Base-by-base conservation (phyloP, 1,140 invertebrate species). In the Drosophila nannoptera region DNA sequence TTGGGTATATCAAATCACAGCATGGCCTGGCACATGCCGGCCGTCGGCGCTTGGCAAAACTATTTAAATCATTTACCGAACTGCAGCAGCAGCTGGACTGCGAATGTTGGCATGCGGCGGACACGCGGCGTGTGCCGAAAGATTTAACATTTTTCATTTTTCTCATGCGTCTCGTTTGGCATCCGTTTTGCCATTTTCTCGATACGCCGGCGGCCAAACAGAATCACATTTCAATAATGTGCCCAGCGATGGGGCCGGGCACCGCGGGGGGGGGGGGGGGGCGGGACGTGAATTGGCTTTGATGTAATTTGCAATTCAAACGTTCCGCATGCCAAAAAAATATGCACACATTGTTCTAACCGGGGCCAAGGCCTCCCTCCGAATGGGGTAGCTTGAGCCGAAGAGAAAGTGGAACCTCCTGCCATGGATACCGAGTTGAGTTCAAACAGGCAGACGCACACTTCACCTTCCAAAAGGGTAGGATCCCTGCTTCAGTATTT, bases 61-160 rank as follows among this genome's bases (percentile, higher is more conserved):
- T 83, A 83, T 83, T 83, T 80, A 83, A 83, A 83, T 83, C 70
- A 84, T 83, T 73, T 84, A 76, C 73, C 73, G n/a, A 83, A 80
- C 81, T 80, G 78, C 22, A 22, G 22, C 22, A 22, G 22, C 22
- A 22, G 22, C 22, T 22, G 22, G 22, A 22, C 22, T 2, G 22
- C 80, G 75, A 49, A 69, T 45, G 69, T 84, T 83, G 69, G 74
- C 84, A 80, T 84, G 80, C 80, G n/a, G n/a, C 69, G 80, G 69
- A 84, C 80, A 83, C 76, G 80, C 80, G 80, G 76, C 80, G 65
- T 69, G 65, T 72, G 78, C 54, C 49, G 53, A 69, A 69, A 14
- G 16, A 36, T 84, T 77, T 75, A 75, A 69, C 61, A 22, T 22
- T 22, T 22, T 22, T 22, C 22, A 22, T 22, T 22, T 78, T 65